These are phyloP conservation scores for Sorex fumeus DNA, from an alignment of 2,113 vertebrate genomes.

Conservation along the genomic window DNA sequence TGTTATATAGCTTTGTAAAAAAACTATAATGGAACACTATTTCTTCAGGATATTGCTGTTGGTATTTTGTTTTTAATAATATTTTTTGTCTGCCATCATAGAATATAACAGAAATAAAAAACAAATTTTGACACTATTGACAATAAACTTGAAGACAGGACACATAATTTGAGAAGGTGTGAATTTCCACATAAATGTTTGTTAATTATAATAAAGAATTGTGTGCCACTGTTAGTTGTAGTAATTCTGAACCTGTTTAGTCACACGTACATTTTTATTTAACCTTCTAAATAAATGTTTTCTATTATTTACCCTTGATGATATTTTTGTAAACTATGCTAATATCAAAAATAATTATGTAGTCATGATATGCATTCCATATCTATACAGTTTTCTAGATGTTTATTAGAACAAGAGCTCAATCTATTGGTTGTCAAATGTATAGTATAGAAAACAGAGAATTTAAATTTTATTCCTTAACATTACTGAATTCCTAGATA, in stretches of 20 bases:
- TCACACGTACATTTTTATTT: neutral
- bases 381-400: neutral
- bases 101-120: neutral
- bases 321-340: neutral
- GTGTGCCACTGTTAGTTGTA: neutral
- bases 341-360: slow-evolving; percentile 5
- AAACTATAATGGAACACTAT: neutral
- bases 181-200: neutral
- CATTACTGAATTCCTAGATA: neutral
- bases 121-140: slow-evolving; percentile 13
- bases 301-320: neutral
- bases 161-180: neutral
- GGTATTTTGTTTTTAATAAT: neutral
- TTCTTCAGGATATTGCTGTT: neutral
- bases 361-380: neutral
- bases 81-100: neutral
- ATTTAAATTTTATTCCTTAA: neutral
- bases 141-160: neutral
- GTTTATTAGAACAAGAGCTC: neutral
- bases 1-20: neutral
- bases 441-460: neutral
- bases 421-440: neutral
- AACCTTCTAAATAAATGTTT: neutral
- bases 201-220: neutral
- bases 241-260: neutral